These are phyloP conservation scores for Cercopithecus mitis DNA, from an alignment of 2,797 vertebrate genomes.

Conservation along the genomic window DNA sequence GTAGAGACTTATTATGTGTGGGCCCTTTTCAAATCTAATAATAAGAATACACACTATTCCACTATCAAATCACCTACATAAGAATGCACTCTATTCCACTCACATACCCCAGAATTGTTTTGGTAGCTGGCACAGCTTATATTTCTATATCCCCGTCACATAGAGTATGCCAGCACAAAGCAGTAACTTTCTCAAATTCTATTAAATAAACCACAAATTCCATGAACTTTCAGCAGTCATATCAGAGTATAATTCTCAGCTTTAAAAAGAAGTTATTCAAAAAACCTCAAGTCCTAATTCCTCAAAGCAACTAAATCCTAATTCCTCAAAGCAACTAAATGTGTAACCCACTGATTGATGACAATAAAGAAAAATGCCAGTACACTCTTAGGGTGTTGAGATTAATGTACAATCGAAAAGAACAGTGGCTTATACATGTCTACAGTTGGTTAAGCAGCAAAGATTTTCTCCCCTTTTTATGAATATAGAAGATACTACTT, in stretches of 20 bases:
- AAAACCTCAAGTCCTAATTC: constrained; percentile 9
- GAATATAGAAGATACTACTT: background rate
- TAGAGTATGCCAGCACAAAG: background rate
- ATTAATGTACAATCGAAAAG: background rate
- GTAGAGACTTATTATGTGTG: background rate
- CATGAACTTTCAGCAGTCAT: constrained; percentile 19
- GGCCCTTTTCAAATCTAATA: background rate
- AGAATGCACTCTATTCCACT: background rate
- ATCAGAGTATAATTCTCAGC: background rate
- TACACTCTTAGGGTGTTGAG: background rate
- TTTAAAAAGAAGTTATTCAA: background rate
- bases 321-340: background rate
- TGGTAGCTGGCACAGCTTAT: background rate
- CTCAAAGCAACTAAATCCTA: background rate
- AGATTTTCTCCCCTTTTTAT: constrained; percentile 1
- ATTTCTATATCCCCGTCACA: background rate
- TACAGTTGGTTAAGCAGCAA: background rate
- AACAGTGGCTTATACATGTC: background rate
- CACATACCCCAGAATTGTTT: background rate
- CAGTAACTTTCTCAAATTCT: background rate
- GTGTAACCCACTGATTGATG: background rate
- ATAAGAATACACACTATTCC: background rate
- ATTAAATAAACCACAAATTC: background rate
- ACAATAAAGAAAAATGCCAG: constrained; percentile 20
- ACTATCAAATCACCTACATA: background rate